These are phyloP conservation scores for Ctena decussata DNA, from an alignment of 2,888 invertebrate species.

Conservation along the genomic window DNA sequence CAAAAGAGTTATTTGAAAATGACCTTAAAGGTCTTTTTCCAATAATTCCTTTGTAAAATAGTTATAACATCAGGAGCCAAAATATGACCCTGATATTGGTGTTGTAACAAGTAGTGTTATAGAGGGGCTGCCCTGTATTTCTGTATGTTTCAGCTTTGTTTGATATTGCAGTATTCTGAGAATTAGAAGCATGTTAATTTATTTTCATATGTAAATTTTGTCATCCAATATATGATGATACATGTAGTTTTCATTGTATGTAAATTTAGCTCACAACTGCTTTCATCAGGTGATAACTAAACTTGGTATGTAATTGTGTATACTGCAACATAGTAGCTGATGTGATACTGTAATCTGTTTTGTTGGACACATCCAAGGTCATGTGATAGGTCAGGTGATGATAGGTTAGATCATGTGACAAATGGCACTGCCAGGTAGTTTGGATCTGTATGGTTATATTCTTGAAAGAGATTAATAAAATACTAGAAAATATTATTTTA, in stretches of 20 bases:
- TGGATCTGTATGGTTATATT: background rate
- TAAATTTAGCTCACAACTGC: background rate
- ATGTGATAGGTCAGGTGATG: background rate
- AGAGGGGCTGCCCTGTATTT: too few relatives aligned
- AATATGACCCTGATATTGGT: too few relatives aligned
- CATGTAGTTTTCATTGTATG: background rate
- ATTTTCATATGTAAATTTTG: background rate
- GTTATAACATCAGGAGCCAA: too few relatives aligned
- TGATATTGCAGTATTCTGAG: background rate
- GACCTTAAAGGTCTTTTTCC: too few relatives aligned
- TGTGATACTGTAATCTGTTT: background rate
- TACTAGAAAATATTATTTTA: background rate
- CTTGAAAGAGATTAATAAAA: conserved; percentile 9
- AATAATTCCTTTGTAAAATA: too few relatives aligned
- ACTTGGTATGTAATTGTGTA: background rate
- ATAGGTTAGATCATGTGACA: background rate
- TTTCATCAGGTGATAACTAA: background rate
- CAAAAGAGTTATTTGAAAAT: too few relatives aligned
- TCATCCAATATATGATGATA: background rate
- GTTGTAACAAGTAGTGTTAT: too few relatives aligned
- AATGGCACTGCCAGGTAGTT: background rate
- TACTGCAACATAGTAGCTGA: background rate
- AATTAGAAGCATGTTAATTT: background rate
- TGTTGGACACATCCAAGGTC: background rate
- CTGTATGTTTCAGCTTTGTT: background rate